Evolutionary conservation across 2,113 vertebrate genomes (phyloP), one percentile per base, ranked within the genome.

Genomic region (Chamaea fasciata): DNA sequence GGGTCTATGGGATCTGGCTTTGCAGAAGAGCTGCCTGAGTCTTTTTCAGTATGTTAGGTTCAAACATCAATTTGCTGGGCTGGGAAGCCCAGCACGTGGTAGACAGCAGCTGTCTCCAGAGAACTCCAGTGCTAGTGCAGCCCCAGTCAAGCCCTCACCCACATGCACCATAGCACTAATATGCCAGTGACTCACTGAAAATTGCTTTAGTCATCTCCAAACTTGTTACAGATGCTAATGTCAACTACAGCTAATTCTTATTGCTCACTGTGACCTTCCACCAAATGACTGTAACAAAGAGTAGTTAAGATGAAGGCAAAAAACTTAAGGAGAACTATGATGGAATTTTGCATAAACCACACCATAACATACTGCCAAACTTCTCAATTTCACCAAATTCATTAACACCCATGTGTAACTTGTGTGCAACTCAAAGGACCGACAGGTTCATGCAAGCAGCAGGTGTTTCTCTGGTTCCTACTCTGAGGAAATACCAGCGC

Each of bases 341-440:
- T 3, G 17, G 62, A 71, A 68, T 90, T 79, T 49, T 86, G 41
- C 50, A 89, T 56, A 53, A 76, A 64, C 31, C 26, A 39, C 37
- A 13, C 24, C 53, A 73, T 56, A 86, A 81, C 31, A 44, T 28
- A 77, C 7, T 15, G 18, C 24, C n/a, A 24, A 62, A 56, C 13
- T 49, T 73, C 60, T 68, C 62, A 47, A 30, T 56, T 86, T 37
- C 44, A 76, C 21, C 39, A 24, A 42, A 83, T 77, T 42, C 0
- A 0, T 15, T 56, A 76, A 60, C 27, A 35, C 0, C 0, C 5
- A 3, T 6, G 39, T 18, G 23, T 63, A 55, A 47, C 28, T 28
- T 65, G 30, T 19, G 35, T 52, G 30, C 22, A 62, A 11, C 55
- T 42, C 41, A 33, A 63, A 70, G 41, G 42, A 68, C 10, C 56